Conservation (phyloP, 1,140 invertebrate genomes). For the Cotesia vestalis region DNA sequence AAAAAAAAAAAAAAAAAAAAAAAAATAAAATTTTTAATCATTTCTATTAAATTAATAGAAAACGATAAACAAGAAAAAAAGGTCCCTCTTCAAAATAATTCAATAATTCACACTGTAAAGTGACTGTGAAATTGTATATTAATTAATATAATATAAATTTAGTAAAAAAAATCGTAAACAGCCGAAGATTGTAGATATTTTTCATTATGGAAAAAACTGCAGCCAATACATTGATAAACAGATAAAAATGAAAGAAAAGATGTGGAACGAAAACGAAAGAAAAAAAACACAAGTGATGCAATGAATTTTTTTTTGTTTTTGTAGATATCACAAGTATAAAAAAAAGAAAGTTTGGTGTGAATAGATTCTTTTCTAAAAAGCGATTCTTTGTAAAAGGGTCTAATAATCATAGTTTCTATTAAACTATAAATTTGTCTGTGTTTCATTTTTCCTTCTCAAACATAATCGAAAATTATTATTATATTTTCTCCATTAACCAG, state of each 20-base stretch:
- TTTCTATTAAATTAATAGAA: conserved; percentile 33
- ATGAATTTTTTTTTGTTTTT: conserved; percentile 60
- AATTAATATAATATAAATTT: conserved; percentile 48
- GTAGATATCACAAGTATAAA: conserved; percentile 64
- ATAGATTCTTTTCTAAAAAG: conserved; percentile 65
- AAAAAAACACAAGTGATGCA: conserved; percentile 58
- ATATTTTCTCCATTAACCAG: too few species aligned
- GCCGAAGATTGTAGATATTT: conserved; percentile 65
- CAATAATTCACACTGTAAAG: conserved; percentile 50
- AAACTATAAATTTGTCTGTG: conserved; percentile 48
- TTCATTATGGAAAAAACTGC: conserved; percentile 55
- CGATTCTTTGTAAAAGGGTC: conserved; percentile 67
- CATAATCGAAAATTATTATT: too few species aligned
- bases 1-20: conserved; percentile 17
- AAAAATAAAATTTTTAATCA: conserved; percentile 38
- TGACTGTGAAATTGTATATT: conserved; percentile 56
- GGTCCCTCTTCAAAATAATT: conserved; percentile 40
- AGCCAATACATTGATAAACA: conserved; percentile 17
- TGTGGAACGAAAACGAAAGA: conserved; percentile 45
- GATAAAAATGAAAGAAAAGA: conserved; percentile 4
- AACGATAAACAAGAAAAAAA: conserved; percentile 16
- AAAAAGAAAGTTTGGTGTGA: conserved; percentile 60
- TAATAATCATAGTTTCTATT: conserved; percentile 68
- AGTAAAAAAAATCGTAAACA: conserved; percentile 46
- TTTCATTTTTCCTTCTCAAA: too few species aligned